Evolutionary conservation across 2,888 invertebrate genomes (phyloP), one percentile per base, ranked within the genome.

Genomic region (Leptinotarsa tumamoca): DNA sequence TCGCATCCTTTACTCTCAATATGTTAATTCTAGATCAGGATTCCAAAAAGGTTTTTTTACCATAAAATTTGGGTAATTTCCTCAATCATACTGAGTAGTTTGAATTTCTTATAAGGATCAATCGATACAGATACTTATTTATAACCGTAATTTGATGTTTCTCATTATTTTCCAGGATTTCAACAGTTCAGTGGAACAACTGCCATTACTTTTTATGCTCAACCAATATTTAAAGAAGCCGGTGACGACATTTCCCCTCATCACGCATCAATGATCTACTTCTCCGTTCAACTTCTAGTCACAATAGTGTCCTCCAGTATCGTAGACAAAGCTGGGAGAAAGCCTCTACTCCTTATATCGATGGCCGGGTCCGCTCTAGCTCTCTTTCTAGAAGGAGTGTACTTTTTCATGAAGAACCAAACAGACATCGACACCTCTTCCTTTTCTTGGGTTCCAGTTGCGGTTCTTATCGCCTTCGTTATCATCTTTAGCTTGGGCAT

Each of bases 171-270:
- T 63, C 10, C 43, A 63, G 63, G 63, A 7, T 63, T 63, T n/a
- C 91, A 92, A 74, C 87, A 88, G 77, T 81, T 93, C 66, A 91
- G 92, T 81, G 93, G 93, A 1, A 91, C 91, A 71, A 92, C 92
- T 52, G 92, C 92, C 0, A 90, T 93, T 3, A 90, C 92, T 0
- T 91, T 92, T 5, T 92, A 92, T 82, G 90, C 92, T 0, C 92
- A 92, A 79, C 88, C 89, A 0, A 88, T 90, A n/a, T 87, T 90
- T 43, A 82, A 88, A 23, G 88, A 89, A 58, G 85, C 88, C 0
- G 87, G 86, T 4, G 87, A 87, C 54, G 87, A 88, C 75, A 83
- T 90, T 21, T 89, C 90, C 2, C 87, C 90, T 4, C 83, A 84
- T 49, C 76, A 81, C 49, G 85, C 87, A 17, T 80, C 86, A 2